Percentiles rank a stretch among this genome's conserved stretches.
Conservation (phyloP, 2,888 invertebrate species). For the Endomychus coccineus region DNA sequence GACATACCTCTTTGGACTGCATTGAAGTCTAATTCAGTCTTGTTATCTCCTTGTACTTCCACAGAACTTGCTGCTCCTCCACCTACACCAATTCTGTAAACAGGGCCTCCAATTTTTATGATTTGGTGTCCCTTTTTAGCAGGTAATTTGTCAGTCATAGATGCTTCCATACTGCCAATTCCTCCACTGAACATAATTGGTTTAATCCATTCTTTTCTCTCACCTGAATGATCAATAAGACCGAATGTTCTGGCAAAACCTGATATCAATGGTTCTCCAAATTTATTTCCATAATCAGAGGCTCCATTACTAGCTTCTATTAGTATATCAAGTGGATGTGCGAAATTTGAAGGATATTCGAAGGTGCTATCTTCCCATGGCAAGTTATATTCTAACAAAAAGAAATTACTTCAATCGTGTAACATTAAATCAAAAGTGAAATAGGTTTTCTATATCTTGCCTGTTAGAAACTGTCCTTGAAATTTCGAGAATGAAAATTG, state of each 20-base stretch:
- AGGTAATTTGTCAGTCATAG: slow-evolving; percentile 68
- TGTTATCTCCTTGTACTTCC: slow-evolving; percentile 85
- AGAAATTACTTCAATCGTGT: no score
- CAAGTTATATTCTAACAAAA: slow-evolving; percentile 72
- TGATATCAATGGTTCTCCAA: slow-evolving; percentile 89
- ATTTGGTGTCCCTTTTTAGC: slow-evolving; percentile 82
- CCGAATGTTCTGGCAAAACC: slow-evolving; percentile 94
- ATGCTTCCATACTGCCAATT: slow-evolving; percentile 80
- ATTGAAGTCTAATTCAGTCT: slow-evolving; percentile 82
- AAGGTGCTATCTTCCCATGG: slow-evolving; percentile 77
- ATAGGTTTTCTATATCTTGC: no score
- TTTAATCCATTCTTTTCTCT: slow-evolving; percentile 87
- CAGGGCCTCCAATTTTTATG: slow-evolving; percentile 94
- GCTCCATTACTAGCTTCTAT: slow-evolving; percentile 97
- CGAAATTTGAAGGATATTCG: slow-evolving; percentile 83
- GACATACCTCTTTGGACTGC: slow-evolving; percentile 80
- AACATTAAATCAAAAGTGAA: no score
- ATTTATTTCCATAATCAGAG: slow-evolving; percentile 98
- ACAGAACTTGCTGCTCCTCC: slow-evolving; percentile 98
- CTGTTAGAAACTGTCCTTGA: no score
- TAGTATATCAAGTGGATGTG: slow-evolving; percentile 79
- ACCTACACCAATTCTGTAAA: slow-evolving; percentile 95
- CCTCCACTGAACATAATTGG: slow-evolving; percentile 99
- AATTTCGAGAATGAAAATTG: no score
- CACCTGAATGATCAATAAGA: slow-evolving; percentile 51